Conservation (phyloP, 2,797 vertebrate genomes). For the Nasua narica region DNA sequence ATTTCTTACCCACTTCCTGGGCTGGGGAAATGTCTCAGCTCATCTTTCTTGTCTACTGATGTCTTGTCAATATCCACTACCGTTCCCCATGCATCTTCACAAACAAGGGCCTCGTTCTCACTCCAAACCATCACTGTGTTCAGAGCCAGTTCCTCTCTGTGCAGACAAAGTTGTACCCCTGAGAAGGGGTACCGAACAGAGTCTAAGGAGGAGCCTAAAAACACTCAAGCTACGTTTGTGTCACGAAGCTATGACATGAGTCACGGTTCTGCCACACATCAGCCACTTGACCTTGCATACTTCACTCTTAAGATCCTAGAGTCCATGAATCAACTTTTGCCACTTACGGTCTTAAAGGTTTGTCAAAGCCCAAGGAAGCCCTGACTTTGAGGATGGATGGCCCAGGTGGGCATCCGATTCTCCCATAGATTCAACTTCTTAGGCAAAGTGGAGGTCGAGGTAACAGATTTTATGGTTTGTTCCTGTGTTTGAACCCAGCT, state of each 20-base stretch:
- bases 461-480: background rate
- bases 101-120: slow-evolving; percentile 39
- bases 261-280: background rate
- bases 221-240: background rate
- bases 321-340: background rate
- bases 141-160: background rate
- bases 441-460: background rate
- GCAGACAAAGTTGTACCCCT: background rate
- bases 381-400: background rate
- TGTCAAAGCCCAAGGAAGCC: background rate
- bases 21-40: slow-evolving; percentile 62
- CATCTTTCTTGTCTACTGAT: slow-evolving; percentile 63
- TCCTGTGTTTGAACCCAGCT: background rate
- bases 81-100: slow-evolving; percentile 47
- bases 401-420: background rate
- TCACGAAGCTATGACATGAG: background rate
- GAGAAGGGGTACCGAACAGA: background rate
- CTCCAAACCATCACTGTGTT: background rate
- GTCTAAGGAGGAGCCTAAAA: background rate
- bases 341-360: background rate
- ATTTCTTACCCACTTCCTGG: slow-evolving; percentile 69
- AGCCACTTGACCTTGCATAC: background rate
- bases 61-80: slow-evolving; percentile 63
- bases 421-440: background rate
- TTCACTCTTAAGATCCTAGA: background rate